Evolutionary conservation across 2,797 vertebrate species (phyloP).

Genomic region (Pantherophis vulpinus): DNA sequence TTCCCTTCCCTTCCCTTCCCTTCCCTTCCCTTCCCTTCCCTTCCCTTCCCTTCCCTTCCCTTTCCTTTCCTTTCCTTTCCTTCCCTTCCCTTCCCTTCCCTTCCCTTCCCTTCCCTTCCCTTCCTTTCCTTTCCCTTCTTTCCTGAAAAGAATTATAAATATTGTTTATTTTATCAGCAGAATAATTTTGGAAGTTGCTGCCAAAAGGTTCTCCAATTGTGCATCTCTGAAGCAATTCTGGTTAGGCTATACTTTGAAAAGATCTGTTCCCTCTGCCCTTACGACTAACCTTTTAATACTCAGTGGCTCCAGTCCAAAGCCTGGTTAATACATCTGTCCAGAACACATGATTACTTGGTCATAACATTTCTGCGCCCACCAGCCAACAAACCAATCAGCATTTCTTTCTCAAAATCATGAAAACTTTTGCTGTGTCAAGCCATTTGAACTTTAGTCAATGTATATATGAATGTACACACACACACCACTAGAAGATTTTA

Average conservation of each 20-base stretch:
- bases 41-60: too few species aligned
- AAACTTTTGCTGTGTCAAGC: conserved; percentile 83
- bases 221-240: conserved; percentile 72
- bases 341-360: conserved; percentile 86
- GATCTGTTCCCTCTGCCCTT: conserved; percentile 79
- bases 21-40: background rate
- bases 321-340: conserved; percentile 93
- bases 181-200: conserved; percentile 74
- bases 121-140: background rate
- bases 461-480: background rate
- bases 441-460: conserved; percentile 83
- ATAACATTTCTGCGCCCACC: conserved; percentile 84
- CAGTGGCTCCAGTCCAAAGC: conserved; percentile 87
- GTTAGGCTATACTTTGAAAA: conserved; percentile 77
- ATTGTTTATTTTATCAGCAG: conserved; percentile 80
- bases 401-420: conserved; percentile 73
- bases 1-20: background rate
- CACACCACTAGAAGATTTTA: conserved; percentile 71
- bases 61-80: too few species aligned
- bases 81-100: background rate
- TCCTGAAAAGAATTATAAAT: conserved; percentile 67
- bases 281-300: conserved; percentile 85
- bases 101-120: too few species aligned
- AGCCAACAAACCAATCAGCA: conserved; percentile 83
- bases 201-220: conserved; percentile 76